Conservation (phyloP, 1,140 invertebrate species). For the Gonatopus flavifemur region DNA sequence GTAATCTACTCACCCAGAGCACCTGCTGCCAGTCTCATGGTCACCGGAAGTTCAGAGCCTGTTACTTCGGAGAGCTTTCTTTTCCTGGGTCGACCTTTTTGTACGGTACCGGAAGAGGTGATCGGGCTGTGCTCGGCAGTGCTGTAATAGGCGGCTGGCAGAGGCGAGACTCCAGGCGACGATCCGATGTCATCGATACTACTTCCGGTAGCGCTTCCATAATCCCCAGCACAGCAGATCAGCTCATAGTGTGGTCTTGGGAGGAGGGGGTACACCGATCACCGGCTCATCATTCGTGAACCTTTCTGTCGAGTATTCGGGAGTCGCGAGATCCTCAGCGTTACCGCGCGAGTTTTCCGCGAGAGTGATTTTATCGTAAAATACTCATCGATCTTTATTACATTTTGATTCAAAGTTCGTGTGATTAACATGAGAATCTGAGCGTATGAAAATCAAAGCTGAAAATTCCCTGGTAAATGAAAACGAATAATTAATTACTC, state of each 20-base stretch:
- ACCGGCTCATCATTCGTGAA: constrained; percentile 39
- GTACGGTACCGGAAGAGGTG: constrained; percentile 58
- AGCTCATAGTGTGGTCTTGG: constrained; percentile 69
- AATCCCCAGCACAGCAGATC: constrained; percentile 61
- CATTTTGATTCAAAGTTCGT: too few relatives aligned
- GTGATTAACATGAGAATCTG: too few relatives aligned
- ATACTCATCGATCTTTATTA: too few relatives aligned
- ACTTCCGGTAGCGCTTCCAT: constrained; percentile 61
- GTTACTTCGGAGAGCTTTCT: constrained; percentile 66
- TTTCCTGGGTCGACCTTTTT: constrained; percentile 84
- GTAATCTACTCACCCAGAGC: constrained; percentile 66
- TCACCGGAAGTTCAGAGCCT: constrained; percentile 65
- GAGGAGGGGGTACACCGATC: too few relatives aligned
- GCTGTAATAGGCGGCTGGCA: constrained; percentile 62
- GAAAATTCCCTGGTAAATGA: too few relatives aligned
- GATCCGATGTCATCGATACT: constrained; percentile 63
- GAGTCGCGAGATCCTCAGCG: constrained; percentile 31
- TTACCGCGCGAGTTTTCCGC: constrained; percentile 28
- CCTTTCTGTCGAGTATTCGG: constrained; percentile 39
- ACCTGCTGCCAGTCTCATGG: constrained; percentile 71
- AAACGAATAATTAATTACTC: too few relatives aligned
- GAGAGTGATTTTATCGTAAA: too few relatives aligned
- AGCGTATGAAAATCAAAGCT: not conserved
- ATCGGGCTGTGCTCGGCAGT: constrained; percentile 56
- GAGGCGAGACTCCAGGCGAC: constrained; percentile 60